These are phyloP conservation scores for Nemopilema nomurai DNA, from an alignment of 30 jellyfish, hydroid and myxozoan genomes.

Conservation along the genomic window DNA sequence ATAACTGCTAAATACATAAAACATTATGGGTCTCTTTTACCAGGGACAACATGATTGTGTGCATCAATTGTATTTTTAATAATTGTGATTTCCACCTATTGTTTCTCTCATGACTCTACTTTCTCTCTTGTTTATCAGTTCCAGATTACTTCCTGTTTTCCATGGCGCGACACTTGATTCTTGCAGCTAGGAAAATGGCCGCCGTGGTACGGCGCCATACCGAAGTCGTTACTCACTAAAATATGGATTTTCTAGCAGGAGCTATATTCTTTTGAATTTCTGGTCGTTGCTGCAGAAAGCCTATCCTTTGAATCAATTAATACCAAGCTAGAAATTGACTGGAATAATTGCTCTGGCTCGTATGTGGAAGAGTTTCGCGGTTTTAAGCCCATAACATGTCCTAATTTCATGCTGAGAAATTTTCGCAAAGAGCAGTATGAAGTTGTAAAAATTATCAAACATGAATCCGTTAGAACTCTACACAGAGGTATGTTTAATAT, in stretches of 20 bases:
- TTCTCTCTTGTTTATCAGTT: conserved; percentile 27
- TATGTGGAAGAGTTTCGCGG: not conserved
- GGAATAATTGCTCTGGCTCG: not conserved
- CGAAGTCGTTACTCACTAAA: not conserved
- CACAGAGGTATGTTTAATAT: conserved; percentile 3
- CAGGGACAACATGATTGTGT: too few relatives aligned
- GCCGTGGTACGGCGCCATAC: not conserved
- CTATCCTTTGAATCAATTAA: not conserved
- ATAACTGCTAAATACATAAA: too few relatives aligned
- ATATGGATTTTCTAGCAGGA: not conserved
- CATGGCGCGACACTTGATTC: conserved; percentile 52
- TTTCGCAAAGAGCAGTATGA: not conserved
- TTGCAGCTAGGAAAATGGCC: conserved; percentile 28
- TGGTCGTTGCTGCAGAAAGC: not conserved
- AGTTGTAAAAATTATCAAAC: not conserved
- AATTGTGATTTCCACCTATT: too few relatives aligned
- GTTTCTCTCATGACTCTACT: too few relatives aligned
- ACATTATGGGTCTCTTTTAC: too few relatives aligned
- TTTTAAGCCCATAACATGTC: not conserved
- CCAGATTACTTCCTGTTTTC: conserved; percentile 55
- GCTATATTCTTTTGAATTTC: not conserved
- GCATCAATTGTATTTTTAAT: too few relatives aligned
- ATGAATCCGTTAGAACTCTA: conserved; percentile 24
- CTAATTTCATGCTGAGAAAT: not conserved
- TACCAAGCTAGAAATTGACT: not conserved